Conservation (phyloP, 2,113 vertebrate species). For the Engystomops pustulosus region DNA sequence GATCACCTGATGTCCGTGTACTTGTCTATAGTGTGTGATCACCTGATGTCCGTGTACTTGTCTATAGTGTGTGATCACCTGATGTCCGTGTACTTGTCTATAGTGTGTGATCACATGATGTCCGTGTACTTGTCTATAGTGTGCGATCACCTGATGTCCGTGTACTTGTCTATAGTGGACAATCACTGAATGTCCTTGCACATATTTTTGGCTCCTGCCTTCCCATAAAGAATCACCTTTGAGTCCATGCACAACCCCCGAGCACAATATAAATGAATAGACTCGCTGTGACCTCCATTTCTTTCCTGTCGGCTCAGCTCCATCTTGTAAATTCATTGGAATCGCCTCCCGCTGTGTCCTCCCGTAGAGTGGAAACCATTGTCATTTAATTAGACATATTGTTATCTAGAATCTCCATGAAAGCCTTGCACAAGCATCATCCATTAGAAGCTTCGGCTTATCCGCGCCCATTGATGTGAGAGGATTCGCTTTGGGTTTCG, state of each 20-base stretch:
- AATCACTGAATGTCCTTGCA: not conserved
- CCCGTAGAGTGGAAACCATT: not conserved
- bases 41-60: no score
- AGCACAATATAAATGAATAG: not conserved
- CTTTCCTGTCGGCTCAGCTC: not conserved
- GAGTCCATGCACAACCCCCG: not conserved
- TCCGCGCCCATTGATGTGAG: no score
- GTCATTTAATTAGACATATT: conserved; percentile 18
- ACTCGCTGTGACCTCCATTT: not conserved
- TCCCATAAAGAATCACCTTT: not conserved
- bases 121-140: no score
- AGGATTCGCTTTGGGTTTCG: not conserved
- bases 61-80: no score
- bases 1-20: no score
- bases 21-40: no score
- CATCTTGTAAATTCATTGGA: conserved; percentile 5
- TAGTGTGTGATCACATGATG: no score
- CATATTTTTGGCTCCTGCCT: not conserved
- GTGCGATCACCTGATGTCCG: no score
- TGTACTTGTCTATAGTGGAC: not conserved
- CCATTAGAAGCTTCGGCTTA: not conserved
- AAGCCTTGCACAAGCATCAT: not conserved
- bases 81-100: no score
- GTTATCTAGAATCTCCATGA: not conserved
- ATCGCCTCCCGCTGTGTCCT: not conserved